These are phyloP conservation scores for Conopomorpha cramerella DNA, from an alignment of 1,140 invertebrate genomes.

Conservation along the genomic window DNA sequence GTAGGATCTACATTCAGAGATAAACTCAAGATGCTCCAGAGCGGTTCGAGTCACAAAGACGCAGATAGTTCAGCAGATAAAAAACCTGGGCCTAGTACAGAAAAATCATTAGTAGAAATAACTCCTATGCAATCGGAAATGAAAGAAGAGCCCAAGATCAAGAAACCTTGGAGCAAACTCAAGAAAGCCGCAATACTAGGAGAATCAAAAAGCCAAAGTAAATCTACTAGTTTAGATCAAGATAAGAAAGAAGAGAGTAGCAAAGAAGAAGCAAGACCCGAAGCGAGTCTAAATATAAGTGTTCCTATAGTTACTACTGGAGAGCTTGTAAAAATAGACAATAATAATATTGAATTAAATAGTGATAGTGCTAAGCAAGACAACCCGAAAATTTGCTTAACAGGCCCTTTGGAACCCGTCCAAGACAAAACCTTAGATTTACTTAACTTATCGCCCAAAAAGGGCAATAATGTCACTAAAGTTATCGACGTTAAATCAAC, in stretches of 20 bases:
- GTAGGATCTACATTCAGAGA: slow-evolving; percentile 49
- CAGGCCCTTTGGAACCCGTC: slow-evolving; percentile 34
- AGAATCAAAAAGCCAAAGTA: slow-evolving; percentile 40
- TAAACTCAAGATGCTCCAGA: slow-evolving; percentile 51
- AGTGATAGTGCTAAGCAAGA: slow-evolving; percentile 31
- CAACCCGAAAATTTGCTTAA: slow-evolving; percentile 32
- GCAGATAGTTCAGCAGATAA: slow-evolving; percentile 13
- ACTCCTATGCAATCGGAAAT: slow-evolving; percentile 20
- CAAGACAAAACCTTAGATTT: slow-evolving; percentile 43
- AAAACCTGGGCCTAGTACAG: slow-evolving; percentile 11
- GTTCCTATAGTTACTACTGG: slow-evolving; percentile 38
- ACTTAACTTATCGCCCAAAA: slow-evolving; percentile 36
- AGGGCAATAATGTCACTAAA: slow-evolving; percentile 20
- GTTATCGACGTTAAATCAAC: slow-evolving; percentile 20
- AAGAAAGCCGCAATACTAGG: slow-evolving; percentile 62
- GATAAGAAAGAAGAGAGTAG: slow-evolving; percentile 21
- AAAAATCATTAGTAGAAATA: slow-evolving; percentile 32
- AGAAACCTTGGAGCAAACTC: slow-evolving; percentile 62
- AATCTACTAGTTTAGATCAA: slow-evolving; percentile 31
- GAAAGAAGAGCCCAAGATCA: slow-evolving; percentile 31
- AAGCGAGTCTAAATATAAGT: slow-evolving; percentile 27
- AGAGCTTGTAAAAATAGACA: slow-evolving; percentile 49
- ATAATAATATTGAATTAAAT: slow-evolving; percentile 34
- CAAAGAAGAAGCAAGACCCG: slow-evolving; percentile 14
- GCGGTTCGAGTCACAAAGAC: slow-evolving; percentile 26